Conservation (phyloP, 2,113 vertebrate species). For the Pycnonotus jocosus region DNA sequence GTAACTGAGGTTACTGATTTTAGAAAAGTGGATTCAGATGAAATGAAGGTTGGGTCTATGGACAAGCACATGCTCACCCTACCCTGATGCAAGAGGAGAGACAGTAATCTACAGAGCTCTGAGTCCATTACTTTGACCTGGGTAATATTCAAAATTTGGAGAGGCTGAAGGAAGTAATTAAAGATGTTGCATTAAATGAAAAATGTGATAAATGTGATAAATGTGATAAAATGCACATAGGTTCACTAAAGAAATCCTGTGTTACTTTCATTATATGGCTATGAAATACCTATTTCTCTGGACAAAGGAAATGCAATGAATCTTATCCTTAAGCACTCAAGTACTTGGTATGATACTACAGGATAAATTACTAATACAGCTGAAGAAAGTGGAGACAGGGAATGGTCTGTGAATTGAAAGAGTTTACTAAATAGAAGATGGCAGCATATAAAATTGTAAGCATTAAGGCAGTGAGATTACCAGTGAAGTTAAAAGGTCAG, state of each 20-base stretch:
- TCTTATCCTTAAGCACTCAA: neutral
- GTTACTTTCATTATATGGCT: neutral
- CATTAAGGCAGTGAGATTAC: neutral
- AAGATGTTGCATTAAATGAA: neutral
- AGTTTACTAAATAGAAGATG: neutral
- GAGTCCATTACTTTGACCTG: neutral
- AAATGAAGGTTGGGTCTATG: neutral
- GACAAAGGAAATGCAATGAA: neutral
- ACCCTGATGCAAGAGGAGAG: neutral
- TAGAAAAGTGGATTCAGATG: neutral
- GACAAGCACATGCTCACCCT: neutral
- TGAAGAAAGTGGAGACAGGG: neutral
- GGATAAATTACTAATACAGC: neutral
- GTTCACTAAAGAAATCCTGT: neutral
- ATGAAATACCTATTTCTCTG: neutral
- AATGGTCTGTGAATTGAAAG: neutral
- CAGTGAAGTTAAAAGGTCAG: neutral
- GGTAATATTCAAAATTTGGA: neutral
- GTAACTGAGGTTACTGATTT: neutral
- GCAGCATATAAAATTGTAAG: neutral
- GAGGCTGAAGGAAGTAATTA: neutral
- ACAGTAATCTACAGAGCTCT: neutral
- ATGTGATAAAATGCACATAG: neutral
- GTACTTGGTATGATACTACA: neutral
- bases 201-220: neutral